Base-by-base conservation (phyloP, 2,888 invertebrate species). In the Cephonodes hylas region DNA sequence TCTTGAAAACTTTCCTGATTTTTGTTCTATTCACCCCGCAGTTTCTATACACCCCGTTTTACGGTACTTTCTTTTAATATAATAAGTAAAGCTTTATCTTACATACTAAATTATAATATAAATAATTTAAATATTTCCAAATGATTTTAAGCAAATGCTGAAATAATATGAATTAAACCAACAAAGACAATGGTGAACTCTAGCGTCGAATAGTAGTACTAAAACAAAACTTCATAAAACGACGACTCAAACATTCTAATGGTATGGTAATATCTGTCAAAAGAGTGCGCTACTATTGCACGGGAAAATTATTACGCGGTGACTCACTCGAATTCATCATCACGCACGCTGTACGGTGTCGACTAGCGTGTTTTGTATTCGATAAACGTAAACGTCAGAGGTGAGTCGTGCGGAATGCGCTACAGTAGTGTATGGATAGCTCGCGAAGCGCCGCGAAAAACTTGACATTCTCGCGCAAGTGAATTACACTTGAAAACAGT, bases 361-460 rank as follows among this genome's bases (percentile, higher is more conserved):
- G 66, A 58, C 60, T 58, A 58, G 57, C 62, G 67, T 77, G 76
- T 86, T 91, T 89, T 85, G 90, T 91, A 91, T 91, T 90, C 89
- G 74, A 73, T 66, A 76, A 82, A 78, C 87, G 88, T 89, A 87
- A 83, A 75, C 79, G 82, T 69, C 69, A 67, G 72, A 74, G 84
- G 81, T 13, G 70, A 87, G 89, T 84, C 79, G 88, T 85, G 80
- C 68, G 82, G 82, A 80, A 81, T 81, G 77, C 71, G 78, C 76
- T 77, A 72, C 78, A 74, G 80, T 88, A 85, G 78, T 77, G 82
- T 81, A 84, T 84, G 80, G 76, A 63, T 72, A 72, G 74, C 67
- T 73, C 69, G 85, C 81, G 83, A 88, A 88, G 84, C 77, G 72
- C 74, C 77, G 83, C 83, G 86, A 89, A 89, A 85, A 86, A 81